These are phyloP conservation scores for Phenacoccus solenopsis DNA, from an alignment of 1,140 invertebrate genomes.

Conservation along the genomic window DNA sequence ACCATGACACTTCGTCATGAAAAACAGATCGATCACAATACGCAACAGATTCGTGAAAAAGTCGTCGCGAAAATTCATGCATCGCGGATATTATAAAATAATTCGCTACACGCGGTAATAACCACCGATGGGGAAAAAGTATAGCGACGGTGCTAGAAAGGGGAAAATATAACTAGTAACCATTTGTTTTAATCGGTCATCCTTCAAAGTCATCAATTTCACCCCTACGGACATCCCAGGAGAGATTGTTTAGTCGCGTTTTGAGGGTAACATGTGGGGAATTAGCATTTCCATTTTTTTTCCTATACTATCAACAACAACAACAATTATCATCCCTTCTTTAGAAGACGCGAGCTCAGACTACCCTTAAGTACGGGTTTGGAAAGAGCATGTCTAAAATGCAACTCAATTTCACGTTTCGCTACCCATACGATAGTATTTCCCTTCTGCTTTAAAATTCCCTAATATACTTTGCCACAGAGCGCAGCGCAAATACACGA, in stretches of 20 bases:
- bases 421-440: constrained; percentile 22
- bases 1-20: too few relatives aligned
- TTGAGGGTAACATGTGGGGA: constrained; percentile 25
- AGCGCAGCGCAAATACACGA: constrained; percentile 8
- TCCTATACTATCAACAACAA: constrained; percentile 18
- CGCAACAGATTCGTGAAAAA: neutral
- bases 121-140: neutral
- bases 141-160: neutral
- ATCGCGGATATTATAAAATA: constrained; percentile 13
- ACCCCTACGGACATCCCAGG: constrained; percentile 6
- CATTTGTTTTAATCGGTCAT: constrained; percentile 18
- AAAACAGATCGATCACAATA: neutral
- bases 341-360: neutral
- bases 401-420: constrained; percentile 25
- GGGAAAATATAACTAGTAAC: constrained; percentile 11
- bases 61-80: neutral
- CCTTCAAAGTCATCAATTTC: constrained; percentile 17
- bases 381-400: constrained; percentile 23
- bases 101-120: neutral
- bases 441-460: constrained; percentile 12
- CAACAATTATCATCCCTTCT: constrained; percentile 9
- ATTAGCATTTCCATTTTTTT: constrained; percentile 26
- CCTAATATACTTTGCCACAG: constrained; percentile 14
- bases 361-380: constrained; percentile 19
- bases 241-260: constrained; percentile 17